phyloP scores from a whole-genome alignment of 2,888 invertebrate species.

The Epinotia nisella region DNA sequence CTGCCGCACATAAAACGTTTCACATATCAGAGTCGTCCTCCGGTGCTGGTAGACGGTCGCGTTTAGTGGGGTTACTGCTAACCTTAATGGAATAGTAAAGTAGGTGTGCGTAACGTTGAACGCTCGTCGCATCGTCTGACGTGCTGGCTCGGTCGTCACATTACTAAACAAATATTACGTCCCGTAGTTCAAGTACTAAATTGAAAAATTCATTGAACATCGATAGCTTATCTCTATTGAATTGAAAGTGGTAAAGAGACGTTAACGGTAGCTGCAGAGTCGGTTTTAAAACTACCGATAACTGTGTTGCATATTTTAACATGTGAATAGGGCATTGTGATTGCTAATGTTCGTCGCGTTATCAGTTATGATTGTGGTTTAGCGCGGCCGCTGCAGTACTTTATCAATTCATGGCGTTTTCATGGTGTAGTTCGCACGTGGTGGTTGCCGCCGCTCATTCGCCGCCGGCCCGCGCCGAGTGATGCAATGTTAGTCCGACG shows the following conservation, averaged over 20 bases:
- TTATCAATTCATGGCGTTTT: slow-evolving; percentile 65
- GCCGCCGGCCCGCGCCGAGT: slow-evolving; percentile 54
- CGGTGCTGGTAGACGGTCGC: slow-evolving; percentile 66
- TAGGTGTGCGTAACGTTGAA: slow-evolving; percentile 64
- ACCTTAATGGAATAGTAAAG: slow-evolving; percentile 72
- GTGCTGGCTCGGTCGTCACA: slow-evolving; percentile 45
- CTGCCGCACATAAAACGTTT: slow-evolving; percentile 60
- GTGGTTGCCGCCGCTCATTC: slow-evolving; percentile 58
- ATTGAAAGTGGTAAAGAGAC: neutral
- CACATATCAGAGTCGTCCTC: slow-evolving; percentile 55
- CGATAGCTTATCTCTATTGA: neutral
- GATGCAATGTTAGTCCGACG: slow-evolving; percentile 79
- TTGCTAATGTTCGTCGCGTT: slow-evolving; percentile 31
- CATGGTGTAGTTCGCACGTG: slow-evolving; percentile 63
- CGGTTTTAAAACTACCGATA: slow-evolving; percentile 45
- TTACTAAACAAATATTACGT: slow-evolving; percentile 36
- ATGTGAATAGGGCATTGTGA: slow-evolving; percentile 52
- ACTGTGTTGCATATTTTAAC: slow-evolving; percentile 70
- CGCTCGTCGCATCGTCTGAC: slow-evolving; percentile 59
- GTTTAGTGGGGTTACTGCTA: slow-evolving; percentile 69
- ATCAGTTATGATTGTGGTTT: slow-evolving; percentile 29
- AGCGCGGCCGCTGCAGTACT: slow-evolving; percentile 36
- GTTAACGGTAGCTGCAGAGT: slow-evolving; percentile 9
- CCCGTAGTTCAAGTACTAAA: neutral
- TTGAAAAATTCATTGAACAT: neutral